These are phyloP conservation scores for Protaetia brevitarsis DNA, from an alignment of 1,140 invertebrate species.

Conservation along the genomic window DNA sequence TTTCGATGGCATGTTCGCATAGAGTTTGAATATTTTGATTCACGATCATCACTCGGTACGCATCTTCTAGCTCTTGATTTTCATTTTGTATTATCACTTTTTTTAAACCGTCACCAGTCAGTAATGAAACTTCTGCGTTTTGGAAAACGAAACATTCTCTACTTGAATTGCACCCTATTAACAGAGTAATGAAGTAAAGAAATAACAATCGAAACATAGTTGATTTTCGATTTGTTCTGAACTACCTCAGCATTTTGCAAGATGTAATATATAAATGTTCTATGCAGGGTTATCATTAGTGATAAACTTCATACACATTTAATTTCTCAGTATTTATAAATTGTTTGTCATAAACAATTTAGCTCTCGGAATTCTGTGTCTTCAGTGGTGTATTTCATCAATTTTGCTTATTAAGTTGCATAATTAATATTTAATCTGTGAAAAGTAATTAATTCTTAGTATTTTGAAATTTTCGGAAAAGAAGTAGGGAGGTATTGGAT, in stretches of 20 bases:
- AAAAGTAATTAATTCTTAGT: too few species aligned
- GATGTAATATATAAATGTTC: neutral
- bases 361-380: too few species aligned
- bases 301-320: too few species aligned
- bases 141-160: neutral
- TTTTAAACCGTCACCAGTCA: neutral
- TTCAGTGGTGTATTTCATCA: too few species aligned
- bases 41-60: neutral
- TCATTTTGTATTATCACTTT: neutral
- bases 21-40: neutral
- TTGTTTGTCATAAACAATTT: too few species aligned
- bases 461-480: too few species aligned
- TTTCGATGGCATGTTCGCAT: neutral
- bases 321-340: too few species aligned
- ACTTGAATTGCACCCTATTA: neutral
- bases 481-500: too few species aligned
- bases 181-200: neutral
- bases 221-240: neutral
- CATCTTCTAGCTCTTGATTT: neutral
- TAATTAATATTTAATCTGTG: too few species aligned
- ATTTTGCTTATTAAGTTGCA: too few species aligned
- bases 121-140: neutral
- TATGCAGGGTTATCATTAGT: neutral
- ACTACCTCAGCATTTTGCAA: neutral
- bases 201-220: neutral